phyloP scores from a whole-genome alignment of 1,140 invertebrate species.

The Sarcophaga peregrina region DNA sequence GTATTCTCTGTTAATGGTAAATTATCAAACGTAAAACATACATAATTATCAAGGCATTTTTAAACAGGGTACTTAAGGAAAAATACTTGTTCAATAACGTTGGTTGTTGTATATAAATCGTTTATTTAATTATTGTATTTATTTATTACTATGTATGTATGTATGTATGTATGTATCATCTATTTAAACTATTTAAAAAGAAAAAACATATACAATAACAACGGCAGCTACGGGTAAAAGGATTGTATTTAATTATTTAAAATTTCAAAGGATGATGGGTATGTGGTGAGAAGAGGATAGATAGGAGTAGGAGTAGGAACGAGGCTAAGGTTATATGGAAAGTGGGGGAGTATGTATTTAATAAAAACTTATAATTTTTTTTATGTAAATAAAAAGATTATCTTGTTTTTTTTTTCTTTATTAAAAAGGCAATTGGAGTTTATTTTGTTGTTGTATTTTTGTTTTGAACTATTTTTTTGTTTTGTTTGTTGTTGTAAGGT shows the following conservation, averaged over 20 bases:
- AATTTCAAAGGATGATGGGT: too few species aligned
- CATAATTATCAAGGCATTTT: constrained; percentile 34
- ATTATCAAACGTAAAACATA: constrained; percentile 7
- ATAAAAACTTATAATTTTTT: neutral
- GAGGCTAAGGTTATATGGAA: too few species aligned
- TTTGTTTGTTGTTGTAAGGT: constrained; percentile 31
- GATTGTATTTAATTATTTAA: neutral
- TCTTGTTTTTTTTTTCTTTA: too few species aligned
- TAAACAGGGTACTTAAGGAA: constrained; percentile 43
- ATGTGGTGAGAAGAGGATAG: neutral
- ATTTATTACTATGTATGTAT: neutral
- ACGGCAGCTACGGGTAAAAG: constrained; percentile 39
- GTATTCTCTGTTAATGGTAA: neutral
- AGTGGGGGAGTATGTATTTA: neutral
- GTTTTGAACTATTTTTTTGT: constrained; percentile 34
- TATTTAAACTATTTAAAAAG: neutral
- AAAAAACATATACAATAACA: neutral
- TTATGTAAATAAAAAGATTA: neutral
- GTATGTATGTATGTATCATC: neutral
- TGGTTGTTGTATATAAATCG: neutral
- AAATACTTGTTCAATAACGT: constrained; percentile 5
- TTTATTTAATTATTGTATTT: neutral
- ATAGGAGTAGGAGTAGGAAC: too few species aligned
- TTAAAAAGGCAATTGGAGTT: constrained; percentile 25
- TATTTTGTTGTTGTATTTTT: constrained; percentile 25